Base-by-base conservation (phyloP, 1,140 invertebrate genomes). In the Coptotermes formosanus region DNA sequence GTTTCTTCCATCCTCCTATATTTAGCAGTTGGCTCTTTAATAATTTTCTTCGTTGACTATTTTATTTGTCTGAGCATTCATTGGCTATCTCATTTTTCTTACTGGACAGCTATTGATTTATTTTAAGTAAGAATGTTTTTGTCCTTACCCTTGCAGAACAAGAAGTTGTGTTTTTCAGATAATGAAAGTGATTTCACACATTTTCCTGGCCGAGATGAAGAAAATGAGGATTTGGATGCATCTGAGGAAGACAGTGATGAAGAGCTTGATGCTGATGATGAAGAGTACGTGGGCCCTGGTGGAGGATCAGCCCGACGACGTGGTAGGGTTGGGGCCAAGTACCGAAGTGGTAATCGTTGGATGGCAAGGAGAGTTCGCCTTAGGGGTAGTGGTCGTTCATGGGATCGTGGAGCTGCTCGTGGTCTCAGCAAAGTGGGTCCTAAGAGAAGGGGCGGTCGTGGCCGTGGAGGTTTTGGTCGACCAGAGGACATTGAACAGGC, bases 401-500 rank as follows among this genome's bases (percentile, higher is more conserved):
- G 90, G 88, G 69, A 48, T 12, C 55, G 84, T 16, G 86, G 90
- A 12, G 87, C 90, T 85, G 89, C 90, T 55, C 89, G 91, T 88
- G 91, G 91, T 21, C 91, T 90, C 12, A 88, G 91, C 21, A 91
- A 91, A 87, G 91, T 91, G 82, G 89, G 92, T 23, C 90, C 89
- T 1, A 91, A 91, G 6, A 89, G 91, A 82, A 91, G 91, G 75
- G 91, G 91, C 30, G 90, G 89, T 45, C 89, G 90, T 86, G 83
- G 91, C 83, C 89, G 90, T 87, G 87, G 91, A 88, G 89, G 89
- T 52, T 59, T 89, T 43, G 90, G 89, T 38, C 91, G 91, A 88
- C 89, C 90, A 2, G 84, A 92, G 87, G 91, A 92, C 82, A 89
- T 88, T 82, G 91, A 92, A 48, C 91, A 91, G 87, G 90, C 89